Evolutionary conservation across 2,113 vertebrate genomes (phyloP).

Genomic region (Odocoileus virginianus): DNA sequence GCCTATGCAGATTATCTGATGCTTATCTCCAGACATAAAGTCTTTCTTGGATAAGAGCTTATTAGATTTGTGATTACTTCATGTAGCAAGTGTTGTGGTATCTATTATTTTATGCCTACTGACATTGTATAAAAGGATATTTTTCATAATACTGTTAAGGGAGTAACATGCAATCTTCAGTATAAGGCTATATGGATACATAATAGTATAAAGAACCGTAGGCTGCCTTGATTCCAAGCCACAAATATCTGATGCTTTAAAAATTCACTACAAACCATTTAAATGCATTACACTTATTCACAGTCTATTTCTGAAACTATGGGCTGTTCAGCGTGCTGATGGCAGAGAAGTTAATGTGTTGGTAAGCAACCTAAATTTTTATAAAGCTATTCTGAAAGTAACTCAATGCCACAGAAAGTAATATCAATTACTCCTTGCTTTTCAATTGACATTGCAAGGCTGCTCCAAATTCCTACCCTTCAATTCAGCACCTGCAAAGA

Average conservation of each 20-base stretch:
- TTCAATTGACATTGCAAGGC: neutral
- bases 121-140: neutral
- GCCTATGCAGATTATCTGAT: conserved; percentile 41
- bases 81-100: neutral
- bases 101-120: conserved; percentile 14
- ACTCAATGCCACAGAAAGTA: neutral
- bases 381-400: conserved; percentile 52
- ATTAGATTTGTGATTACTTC: conserved; percentile 35
- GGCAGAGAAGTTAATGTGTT: conserved; percentile 14
- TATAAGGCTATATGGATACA: neutral
- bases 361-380: conserved; percentile 51
- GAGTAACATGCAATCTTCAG: conserved; percentile 23
- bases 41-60: neutral
- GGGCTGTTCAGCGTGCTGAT: neutral
- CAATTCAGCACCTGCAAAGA: neutral
- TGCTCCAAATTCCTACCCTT: conserved; percentile 2
- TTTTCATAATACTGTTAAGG: conserved; percentile 43
- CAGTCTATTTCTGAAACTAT: conserved; percentile 22
- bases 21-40: conserved; percentile 16
- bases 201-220: neutral
- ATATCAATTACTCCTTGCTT: conserved; percentile 42
- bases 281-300: conserved; percentile 50
- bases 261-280: conserved; percentile 52
- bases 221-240: conserved; percentile 24
- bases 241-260: conserved; percentile 25